These are phyloP conservation scores for Camponotus pennsylvanicus DNA, from an alignment of 1,140 invertebrate genomes.

Conservation along the genomic window DNA sequence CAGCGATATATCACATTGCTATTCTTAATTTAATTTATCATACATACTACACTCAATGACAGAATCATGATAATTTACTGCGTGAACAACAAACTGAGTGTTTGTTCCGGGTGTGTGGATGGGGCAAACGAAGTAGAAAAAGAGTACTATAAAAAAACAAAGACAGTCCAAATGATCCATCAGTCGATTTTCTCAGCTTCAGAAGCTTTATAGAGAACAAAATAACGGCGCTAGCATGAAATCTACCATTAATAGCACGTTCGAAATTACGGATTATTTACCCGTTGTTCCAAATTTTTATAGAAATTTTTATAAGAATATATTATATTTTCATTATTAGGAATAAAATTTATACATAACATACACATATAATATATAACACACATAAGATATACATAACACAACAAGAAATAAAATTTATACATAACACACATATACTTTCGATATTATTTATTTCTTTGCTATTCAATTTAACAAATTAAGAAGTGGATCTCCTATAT, in stretches of 20 bases:
- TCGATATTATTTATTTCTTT: no score
- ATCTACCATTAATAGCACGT: slow-evolving; percentile 61
- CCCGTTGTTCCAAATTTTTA: no score
- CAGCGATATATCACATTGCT: background rate
- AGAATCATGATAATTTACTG: background rate
- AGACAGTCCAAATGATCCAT: slow-evolving; percentile 59
- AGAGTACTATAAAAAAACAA: slow-evolving; percentile 70
- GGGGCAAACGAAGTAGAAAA: slow-evolving; percentile 40
- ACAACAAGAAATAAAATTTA: no score
- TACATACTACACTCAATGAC: background rate
- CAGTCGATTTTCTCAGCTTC: slow-evolving; percentile 58
- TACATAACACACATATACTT: no score
- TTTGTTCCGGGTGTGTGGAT: slow-evolving; percentile 42
- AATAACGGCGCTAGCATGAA: slow-evolving; percentile 69
- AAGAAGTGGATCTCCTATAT: no score
- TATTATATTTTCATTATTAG: no score
- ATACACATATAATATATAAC: no score
- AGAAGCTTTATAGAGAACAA: slow-evolving; percentile 32
- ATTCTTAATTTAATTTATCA: background rate
- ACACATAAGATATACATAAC: no score
- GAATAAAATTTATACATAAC: no score
- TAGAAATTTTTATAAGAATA: no score
- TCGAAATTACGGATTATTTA: no score
- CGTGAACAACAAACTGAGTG: background rate
- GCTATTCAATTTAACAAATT: no score